Percentiles rank a stretch among this genome's conserved stretches.
These are phyloP conservation scores for Anthrax anthrax DNA, from an alignment of 2,888 invertebrate species.

Conservation along the genomic window DNA sequence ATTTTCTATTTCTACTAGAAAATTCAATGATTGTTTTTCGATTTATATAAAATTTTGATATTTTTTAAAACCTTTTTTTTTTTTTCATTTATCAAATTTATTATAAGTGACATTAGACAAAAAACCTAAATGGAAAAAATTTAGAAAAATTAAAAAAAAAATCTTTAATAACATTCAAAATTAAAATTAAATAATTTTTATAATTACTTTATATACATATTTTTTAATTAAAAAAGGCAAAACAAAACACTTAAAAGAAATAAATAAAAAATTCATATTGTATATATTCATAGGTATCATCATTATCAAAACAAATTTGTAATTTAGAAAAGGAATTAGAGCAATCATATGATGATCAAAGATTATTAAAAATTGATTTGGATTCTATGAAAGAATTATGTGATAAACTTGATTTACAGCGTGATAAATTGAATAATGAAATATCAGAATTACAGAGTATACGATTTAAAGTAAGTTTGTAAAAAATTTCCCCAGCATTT, in stretches of 20 bases:
- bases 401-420: constrained; percentile 49
- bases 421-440: constrained; percentile 45
- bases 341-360: constrained; percentile 42
- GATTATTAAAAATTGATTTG: constrained; percentile 46
- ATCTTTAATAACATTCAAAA: neutral
- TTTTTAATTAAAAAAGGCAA: too few species aligned
- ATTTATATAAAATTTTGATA: too few species aligned
- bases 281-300: constrained; percentile 24
- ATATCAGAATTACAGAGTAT: constrained; percentile 37
- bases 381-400: constrained; percentile 44
- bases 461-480: constrained; percentile 28
- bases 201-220: too few species aligned
- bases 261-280: too few species aligned
- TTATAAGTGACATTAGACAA: too few species aligned
- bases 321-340: constrained; percentile 50
- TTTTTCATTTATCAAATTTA: too few species aligned
- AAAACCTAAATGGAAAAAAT: too few species aligned
- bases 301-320: constrained; percentile 40
- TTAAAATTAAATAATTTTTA: neutral
- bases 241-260: too few species aligned
- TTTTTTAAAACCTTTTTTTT: too few species aligned
- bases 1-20: too few species aligned
- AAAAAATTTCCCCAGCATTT: neutral
- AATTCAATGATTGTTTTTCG: too few species aligned
- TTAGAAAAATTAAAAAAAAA: too few species aligned